Percentiles rank a stretch among this genome's conserved stretches.
Evolutionary conservation across 1,140 invertebrate species (phyloP).

Genomic region (Drosophila lacteicornis): DNA sequence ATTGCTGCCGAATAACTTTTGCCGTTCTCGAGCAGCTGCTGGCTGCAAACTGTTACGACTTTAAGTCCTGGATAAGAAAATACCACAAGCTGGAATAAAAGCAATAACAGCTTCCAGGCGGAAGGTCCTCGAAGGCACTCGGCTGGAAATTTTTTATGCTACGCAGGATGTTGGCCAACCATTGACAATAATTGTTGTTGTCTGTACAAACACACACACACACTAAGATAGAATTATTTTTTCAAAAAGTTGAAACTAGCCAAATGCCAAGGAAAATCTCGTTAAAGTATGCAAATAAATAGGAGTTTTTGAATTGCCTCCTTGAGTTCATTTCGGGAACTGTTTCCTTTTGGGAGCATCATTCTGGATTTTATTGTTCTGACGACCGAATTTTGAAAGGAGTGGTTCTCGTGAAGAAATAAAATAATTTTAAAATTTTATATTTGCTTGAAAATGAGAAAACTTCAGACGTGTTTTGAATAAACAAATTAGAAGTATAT

Average conservation of each 20-base stretch:
- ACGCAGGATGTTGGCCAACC: slow-evolving; percentile 51
- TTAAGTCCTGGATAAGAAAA: slow-evolving; percentile 42
- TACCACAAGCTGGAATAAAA: slow-evolving; percentile 32
- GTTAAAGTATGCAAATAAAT: slow-evolving; percentile 50
- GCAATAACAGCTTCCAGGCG: slow-evolving; percentile 51
- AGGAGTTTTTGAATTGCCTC: slow-evolving; percentile 37
- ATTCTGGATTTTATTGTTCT: slow-evolving; percentile 17
- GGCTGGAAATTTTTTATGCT: slow-evolving; percentile 52
- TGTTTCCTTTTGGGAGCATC: slow-evolving; percentile 13
- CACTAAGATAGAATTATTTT: slow-evolving; percentile 9
- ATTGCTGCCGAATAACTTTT: slow-evolving; percentile 58
- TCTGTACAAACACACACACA: slow-evolving; percentile 5
- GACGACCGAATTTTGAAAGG: neutral
- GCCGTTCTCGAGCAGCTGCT: slow-evolving; percentile 33
- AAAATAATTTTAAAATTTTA: neutral
- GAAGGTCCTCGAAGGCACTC: slow-evolving; percentile 48
- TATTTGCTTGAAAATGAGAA: neutral
- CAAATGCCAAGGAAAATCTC: slow-evolving; percentile 40
- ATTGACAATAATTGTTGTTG: slow-evolving; percentile 72
- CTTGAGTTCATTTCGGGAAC: slow-evolving; percentile 3
- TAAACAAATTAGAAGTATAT: neutral
- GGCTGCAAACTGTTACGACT: slow-evolving; percentile 53
- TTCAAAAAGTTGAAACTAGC: slow-evolving; percentile 23
- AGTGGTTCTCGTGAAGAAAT: neutral
- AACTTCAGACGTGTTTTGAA: neutral